Evolutionary conservation across 2,113 vertebrate genomes (phyloP).

Genomic region (Sebastes schlegelii): DNA sequence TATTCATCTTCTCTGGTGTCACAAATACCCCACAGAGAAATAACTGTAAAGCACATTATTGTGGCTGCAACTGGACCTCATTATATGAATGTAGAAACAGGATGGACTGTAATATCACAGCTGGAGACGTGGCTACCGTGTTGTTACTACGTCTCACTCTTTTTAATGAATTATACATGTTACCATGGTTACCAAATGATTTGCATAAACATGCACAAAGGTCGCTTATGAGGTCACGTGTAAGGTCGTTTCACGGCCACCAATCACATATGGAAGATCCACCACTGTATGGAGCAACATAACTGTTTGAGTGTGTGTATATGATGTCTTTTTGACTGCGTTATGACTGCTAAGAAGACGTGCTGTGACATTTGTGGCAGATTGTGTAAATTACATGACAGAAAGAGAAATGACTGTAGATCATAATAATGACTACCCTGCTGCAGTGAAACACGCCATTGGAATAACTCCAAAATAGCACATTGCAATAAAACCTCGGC

Average conservation of each 20-base stretch:
- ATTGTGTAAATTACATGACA: not conserved
- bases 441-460: not conserved
- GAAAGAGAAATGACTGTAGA: not conserved
- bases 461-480: constrained; percentile 1
- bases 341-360: not conserved
- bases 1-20: not conserved
- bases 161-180: not conserved
- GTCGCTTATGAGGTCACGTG: not conserved
- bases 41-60: not conserved
- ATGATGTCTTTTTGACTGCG: not conserved
- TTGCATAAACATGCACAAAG: not conserved
- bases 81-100: no score
- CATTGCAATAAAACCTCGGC: constrained; percentile 6
- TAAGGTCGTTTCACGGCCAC: not conserved
- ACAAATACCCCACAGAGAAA: not conserved
- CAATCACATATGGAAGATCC: not conserved
- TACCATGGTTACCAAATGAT: not conserved
- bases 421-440: not conserved
- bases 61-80: not conserved
- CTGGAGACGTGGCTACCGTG: no score
- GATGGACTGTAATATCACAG: no score
- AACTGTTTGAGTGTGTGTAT: not conserved
- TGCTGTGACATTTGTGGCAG: not conserved
- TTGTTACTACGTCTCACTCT: no score
- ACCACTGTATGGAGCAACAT: not conserved